Evolutionary conservation across 2,113 vertebrate species (phyloP).

Genomic region (Anthoscopus minutus): DNA sequence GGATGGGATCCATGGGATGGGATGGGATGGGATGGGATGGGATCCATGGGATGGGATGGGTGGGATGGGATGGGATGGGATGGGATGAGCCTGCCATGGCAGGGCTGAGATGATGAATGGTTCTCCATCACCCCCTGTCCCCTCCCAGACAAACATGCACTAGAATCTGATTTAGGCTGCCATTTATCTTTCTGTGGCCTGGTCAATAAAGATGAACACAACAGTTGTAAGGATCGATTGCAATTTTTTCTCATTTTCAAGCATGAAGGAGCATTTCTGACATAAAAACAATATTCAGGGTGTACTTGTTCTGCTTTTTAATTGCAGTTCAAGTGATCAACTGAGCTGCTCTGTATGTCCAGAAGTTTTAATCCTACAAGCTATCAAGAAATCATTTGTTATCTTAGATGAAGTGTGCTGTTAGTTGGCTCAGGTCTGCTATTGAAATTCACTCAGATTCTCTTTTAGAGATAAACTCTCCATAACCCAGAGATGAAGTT

Average conservation of each 20-base stretch:
- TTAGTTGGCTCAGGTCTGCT: not conserved
- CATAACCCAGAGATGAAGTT: not conserved
- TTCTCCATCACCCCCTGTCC: slow-evolving; percentile 65
- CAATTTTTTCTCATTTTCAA: slow-evolving; percentile 80
- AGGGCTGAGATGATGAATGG: slow-evolving; percentile 73
- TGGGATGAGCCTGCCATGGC: slow-evolving; percentile 53
- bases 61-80: not conserved
- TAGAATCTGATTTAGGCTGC: slow-evolving; percentile 71
- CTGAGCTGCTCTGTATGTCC: not conserved
- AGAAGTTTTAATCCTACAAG: slow-evolving; percentile 49
- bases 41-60: too few relatives aligned
- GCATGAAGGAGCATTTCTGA: slow-evolving; percentile 70
- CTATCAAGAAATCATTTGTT: slow-evolving; percentile 51
- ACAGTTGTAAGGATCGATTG: slow-evolving; percentile 79
- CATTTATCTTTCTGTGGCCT: slow-evolving; percentile 79
- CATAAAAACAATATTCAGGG: slow-evolving; percentile 69
- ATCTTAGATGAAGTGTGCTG: not conserved
- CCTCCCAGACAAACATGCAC: slow-evolving; percentile 65
- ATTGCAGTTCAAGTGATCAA: slow-evolving; percentile 53
- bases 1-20: slow-evolving; percentile 33
- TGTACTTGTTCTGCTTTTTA: slow-evolving; percentile 41
- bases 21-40: slow-evolving; percentile 46
- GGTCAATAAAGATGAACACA: slow-evolving; percentile 84
- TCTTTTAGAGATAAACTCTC: not conserved
- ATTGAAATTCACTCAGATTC: not conserved